These are phyloP conservation scores for Heptranchias perlo DNA, from an alignment of 2,113 vertebrate genomes.

Conservation along the genomic window DNA sequence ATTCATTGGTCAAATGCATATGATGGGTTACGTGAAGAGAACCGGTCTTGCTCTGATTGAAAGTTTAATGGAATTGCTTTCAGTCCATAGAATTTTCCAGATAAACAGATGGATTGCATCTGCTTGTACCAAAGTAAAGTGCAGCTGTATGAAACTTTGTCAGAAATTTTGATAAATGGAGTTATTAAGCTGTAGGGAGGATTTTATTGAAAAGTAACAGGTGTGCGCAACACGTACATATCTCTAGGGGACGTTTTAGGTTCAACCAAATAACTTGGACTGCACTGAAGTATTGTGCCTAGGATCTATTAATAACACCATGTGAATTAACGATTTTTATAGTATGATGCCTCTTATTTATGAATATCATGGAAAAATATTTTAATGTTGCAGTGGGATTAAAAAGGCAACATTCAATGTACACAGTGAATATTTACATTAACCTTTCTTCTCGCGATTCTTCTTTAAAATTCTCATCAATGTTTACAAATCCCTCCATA, in stretches of 20 bases:
- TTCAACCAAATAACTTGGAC: neutral
- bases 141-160: neutral
- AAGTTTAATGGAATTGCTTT: neutral
- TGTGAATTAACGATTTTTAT: neutral
- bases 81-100: neutral
- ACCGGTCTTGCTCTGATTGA: neutral
- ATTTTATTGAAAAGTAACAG: slow-evolving; percentile 30
- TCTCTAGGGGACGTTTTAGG: neutral
- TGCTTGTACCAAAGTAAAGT: neutral
- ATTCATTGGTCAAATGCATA: neutral
- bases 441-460: neutral
- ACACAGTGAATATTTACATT: neutral
- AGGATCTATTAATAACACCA: neutral
- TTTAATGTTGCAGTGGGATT: neutral
- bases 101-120: slow-evolving; percentile 14
- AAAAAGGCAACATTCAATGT: neutral
- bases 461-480: too few species aligned
- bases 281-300: neutral
- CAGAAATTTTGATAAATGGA: neutral
- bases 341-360: neutral
- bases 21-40: neutral
- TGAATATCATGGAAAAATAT: neutral
- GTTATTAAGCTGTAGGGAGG: neutral
- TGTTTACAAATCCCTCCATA: too few species aligned
- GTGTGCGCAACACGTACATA: neutral